These are phyloP conservation scores for Phocoena sinus DNA, from an alignment of 2,113 vertebrate genomes.

Conservation along the genomic window DNA sequence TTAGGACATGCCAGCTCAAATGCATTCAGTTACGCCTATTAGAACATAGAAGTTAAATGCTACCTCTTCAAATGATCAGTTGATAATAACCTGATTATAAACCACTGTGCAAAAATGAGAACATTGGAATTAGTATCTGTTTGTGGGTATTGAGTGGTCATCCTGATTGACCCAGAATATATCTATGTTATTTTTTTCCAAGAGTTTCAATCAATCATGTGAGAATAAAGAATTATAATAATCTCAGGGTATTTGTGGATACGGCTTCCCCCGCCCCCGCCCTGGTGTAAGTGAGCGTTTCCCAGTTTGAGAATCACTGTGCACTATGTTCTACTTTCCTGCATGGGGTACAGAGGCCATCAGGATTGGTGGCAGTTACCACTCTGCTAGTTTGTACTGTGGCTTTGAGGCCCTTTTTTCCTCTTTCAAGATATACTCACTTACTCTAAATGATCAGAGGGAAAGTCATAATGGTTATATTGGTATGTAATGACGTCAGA, in stretches of 20 bases:
- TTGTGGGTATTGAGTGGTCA: not conserved
- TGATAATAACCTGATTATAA: not conserved
- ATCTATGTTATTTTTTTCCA: not conserved
- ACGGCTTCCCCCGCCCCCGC: accelerated
- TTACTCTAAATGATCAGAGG: not conserved
- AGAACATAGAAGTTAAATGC: not conserved
- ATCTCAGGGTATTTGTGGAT: not conserved
- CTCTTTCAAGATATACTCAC: not conserved
- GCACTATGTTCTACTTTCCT: not conserved
- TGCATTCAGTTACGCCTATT: not conserved
- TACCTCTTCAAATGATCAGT: not conserved
- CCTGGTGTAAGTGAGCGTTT: not conserved
- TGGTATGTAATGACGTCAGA: not conserved
- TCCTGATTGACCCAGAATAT: not conserved
- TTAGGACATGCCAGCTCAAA: not conserved
- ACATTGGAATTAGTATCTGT: not conserved
- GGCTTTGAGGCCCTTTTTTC: not conserved
- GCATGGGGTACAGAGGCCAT: not conserved
- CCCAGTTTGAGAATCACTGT: not conserved
- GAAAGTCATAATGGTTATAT: not conserved
- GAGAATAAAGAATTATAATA: not conserved
- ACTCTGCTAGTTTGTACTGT: not conserved
- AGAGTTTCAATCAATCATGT: not conserved
- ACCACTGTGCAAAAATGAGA: not conserved
- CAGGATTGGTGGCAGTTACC: not conserved